A percentile compares a stretch with the other conserved stretches of the same genome.
phyloP scores from a whole-genome alignment of 2,888 invertebrate genomes.

The Oxystoma pomonae region DNA sequence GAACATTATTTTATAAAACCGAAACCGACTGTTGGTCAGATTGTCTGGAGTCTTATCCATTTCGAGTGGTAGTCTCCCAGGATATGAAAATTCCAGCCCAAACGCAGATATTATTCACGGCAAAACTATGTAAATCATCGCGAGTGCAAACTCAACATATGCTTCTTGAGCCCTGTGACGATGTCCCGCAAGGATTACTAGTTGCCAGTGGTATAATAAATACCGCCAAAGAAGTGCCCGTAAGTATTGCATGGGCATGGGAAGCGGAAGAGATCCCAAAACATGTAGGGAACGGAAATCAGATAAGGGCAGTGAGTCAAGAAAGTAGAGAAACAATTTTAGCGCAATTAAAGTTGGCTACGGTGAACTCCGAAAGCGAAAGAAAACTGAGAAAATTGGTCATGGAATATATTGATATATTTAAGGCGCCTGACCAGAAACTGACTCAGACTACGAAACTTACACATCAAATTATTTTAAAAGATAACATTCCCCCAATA shows the following conservation, averaged over 20 bases:
- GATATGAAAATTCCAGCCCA: background rate
- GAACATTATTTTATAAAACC: too few relatives aligned
- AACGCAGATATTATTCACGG: background rate
- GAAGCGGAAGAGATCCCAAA: background rate
- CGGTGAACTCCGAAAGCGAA: background rate
- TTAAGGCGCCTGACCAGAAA: slow-evolving; percentile 9
- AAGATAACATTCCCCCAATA: slow-evolving; percentile 6
- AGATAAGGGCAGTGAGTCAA: background rate
- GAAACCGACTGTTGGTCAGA: too few relatives aligned
- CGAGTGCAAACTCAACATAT: slow-evolving; percentile 7
- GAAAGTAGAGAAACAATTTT: background rate
- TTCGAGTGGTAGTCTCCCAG: background rate
- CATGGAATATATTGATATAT: slow-evolving; percentile 8
- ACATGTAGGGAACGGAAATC: background rate
- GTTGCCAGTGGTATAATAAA: background rate
- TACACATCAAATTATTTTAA: slow-evolving; percentile 7
- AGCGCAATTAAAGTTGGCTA: slow-evolving; percentile 3
- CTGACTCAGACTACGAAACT: slow-evolving; percentile 4
- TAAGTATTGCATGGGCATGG: background rate
- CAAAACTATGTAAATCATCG: slow-evolving; percentile 1
- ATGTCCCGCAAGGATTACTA: slow-evolving; percentile 1
- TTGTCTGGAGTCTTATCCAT: background rate
- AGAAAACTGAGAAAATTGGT: background rate
- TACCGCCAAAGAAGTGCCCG: background rate
- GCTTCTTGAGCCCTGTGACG: slow-evolving; percentile 2